phyloP scores from a whole-genome alignment of 2,113 vertebrate species.

The Lamprotornis superbus region DNA sequence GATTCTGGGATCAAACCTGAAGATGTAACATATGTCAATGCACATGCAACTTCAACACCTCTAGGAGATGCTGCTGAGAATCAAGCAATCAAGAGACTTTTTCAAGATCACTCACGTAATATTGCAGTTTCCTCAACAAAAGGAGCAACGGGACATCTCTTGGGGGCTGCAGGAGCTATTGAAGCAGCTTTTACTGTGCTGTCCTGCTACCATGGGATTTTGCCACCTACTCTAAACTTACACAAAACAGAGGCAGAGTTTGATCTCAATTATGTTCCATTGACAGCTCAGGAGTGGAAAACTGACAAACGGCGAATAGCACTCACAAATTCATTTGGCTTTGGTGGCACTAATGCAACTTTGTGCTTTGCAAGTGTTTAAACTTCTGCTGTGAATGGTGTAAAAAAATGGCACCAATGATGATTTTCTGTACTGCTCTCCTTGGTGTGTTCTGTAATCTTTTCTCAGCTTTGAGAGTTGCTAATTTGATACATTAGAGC shows the following conservation, averaged over 20 bases:
- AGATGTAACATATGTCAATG: slow-evolving; percentile 90
- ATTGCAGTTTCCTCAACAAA: slow-evolving; percentile 94
- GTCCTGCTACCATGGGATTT: slow-evolving; percentile 84
- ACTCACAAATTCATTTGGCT: slow-evolving; percentile 95
- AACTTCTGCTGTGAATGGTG: background rate
- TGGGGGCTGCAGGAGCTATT: slow-evolving; percentile 91
- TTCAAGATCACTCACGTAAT: slow-evolving; percentile 68
- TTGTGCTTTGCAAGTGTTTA: slow-evolving; percentile 86
- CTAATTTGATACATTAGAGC: background rate
- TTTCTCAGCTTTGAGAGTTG: background rate
- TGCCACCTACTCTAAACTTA: slow-evolving; percentile 94
- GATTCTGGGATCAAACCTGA: slow-evolving; percentile 78
- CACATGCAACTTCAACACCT: slow-evolving; percentile 94
- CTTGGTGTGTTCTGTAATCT: background rate
- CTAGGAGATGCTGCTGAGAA: slow-evolving; percentile 96
- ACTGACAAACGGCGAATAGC: slow-evolving; percentile 75
- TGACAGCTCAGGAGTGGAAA: slow-evolving; percentile 84
- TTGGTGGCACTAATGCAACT: slow-evolving; percentile 94
- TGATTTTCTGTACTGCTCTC: background rate
- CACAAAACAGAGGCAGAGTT: slow-evolving; percentile 87
- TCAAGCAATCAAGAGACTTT: slow-evolving; percentile 88
- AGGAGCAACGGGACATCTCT: slow-evolving; percentile 91
- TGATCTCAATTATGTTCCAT: slow-evolving; percentile 90
- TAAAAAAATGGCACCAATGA: background rate
- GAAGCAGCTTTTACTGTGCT: slow-evolving; percentile 91